phyloP scores from a whole-genome alignment of 37 sponge, comb jelly and placozoan species.

The Dysidea cf. avara region DNA sequence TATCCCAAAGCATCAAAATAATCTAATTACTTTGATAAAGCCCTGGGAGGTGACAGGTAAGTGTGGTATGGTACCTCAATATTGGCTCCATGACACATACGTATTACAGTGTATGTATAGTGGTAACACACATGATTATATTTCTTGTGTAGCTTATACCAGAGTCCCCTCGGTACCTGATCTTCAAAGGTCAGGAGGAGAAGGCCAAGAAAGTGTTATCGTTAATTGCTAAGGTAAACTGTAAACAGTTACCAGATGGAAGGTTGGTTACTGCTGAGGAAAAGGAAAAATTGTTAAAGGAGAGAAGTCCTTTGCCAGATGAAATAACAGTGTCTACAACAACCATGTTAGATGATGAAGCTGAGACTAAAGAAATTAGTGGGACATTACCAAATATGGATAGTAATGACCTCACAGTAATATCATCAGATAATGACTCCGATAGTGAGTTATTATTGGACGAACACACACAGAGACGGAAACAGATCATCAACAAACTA shows the following conservation, averaged over 20 bases:
- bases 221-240: slow-evolving; percentile 58
- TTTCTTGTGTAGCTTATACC: slow-evolving; percentile 62
- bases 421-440: not conserved
- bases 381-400: not conserved
- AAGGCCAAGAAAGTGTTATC: slow-evolving; percentile 63
- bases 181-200: slow-evolving; percentile 41
- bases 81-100: no score
- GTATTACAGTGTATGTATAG: no score
- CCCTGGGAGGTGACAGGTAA: no score
- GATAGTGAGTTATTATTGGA: not conserved
- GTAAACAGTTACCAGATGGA: slow-evolving; percentile 30
- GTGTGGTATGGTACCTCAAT: no score
- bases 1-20: no score
- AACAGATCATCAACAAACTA: no score
- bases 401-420: not conserved
- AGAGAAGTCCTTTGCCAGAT: not conserved
- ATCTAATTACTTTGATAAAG: no score
- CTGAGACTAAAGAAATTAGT: not conserved
- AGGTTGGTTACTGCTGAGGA: slow-evolving; percentile 58
- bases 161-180: slow-evolving; percentile 63
- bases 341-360: not conserved
- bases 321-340: no score
- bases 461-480: not conserved
- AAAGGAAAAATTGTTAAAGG: slow-evolving; percentile 24
- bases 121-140: no score